Evolutionary conservation across 2,113 vertebrate genomes (phyloP), one percentile per base, ranked within the genome.

Genomic region (Nibea coibor): DNA sequence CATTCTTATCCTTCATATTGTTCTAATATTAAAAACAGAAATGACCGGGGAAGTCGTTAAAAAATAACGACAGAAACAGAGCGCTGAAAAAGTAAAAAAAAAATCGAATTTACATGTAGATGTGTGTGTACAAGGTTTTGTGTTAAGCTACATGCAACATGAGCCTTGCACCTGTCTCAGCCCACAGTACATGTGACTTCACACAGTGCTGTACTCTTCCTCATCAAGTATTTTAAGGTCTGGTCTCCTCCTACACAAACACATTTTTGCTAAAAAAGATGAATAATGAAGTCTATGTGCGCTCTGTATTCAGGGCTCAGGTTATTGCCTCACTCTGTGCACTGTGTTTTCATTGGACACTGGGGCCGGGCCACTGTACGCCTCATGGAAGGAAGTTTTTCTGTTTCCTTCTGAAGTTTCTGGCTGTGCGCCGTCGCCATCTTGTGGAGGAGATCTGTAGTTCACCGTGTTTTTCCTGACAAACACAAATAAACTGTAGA

Each of bases 391-490:
- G 4, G 17, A 65, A 3, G 20, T 50, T n/a, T 43, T 47, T 43
- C 8, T 7, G 51, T 22, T 35, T 57, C 0, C 0, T 10, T 26
- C 14, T 15, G 24, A 2, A 4, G 31, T 47, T 62, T 65, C 16
- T 65, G 19, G 9, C 26, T 88, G 65, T 65, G 31, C 43, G 53
- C 75, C 83, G 82, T 85, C 84, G 59, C 84, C 86, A 80, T 59
- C 92, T 81, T 39, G 71, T 82, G 93, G 90, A 24, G 0, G 73
- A 43, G 50, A 0, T 0, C 3, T 42, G 58, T 10, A 79, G 56
- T 74, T 35, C 74, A 78, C 20, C 3, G 2, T 92, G 80, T 90
- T 86, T 91, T 90, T 88, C 31, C 35, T 80, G 47, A 53, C 39
- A 57, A 57, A 10, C 16, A 20, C 7, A 67, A 9, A 51, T 12